These are phyloP conservation scores for Chaetophractus vellerosus DNA, from an alignment of 2,797 vertebrate species.

Conservation along the genomic window DNA sequence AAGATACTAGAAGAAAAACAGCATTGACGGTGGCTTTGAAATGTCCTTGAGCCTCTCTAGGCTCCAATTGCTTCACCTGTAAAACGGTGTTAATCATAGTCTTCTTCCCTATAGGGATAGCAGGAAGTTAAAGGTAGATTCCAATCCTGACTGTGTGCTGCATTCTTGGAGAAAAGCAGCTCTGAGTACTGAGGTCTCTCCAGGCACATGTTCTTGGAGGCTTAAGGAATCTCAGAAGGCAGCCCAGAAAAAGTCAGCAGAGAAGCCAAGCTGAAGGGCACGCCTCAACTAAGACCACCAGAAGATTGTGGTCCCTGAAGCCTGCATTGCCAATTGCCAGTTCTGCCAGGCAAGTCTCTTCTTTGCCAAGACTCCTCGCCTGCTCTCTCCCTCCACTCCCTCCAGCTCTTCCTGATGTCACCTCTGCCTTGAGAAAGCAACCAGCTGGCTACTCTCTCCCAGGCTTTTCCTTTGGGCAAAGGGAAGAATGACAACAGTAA, in stretches of 20 bases:
- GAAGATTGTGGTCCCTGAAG: not conserved
- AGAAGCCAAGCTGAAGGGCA: not conserved
- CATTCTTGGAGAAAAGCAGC: not conserved
- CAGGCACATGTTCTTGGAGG: not conserved
- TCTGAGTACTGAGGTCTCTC: not conserved
- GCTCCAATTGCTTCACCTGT: not conserved
- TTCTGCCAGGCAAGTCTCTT: not conserved
- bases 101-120: not conserved
- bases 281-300: not conserved
- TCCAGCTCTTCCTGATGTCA: not conserved
- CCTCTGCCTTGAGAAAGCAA: not conserved
- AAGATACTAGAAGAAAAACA: not conserved
- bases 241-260: not conserved
- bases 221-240: not conserved
- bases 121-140: conserved; percentile 10
- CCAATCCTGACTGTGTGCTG: not conserved
- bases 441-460: not conserved
- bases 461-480: not conserved
- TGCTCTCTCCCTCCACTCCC: not conserved
- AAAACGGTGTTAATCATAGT: conserved; percentile 43
- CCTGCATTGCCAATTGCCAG: not conserved
- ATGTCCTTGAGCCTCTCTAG: not conserved
- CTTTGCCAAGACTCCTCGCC: not conserved
- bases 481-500: not conserved
- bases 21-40: not conserved